These are phyloP conservation scores for Ormyrus rosae DNA, from an alignment of 2,888 invertebrate genomes.

Conservation along the genomic window DNA sequence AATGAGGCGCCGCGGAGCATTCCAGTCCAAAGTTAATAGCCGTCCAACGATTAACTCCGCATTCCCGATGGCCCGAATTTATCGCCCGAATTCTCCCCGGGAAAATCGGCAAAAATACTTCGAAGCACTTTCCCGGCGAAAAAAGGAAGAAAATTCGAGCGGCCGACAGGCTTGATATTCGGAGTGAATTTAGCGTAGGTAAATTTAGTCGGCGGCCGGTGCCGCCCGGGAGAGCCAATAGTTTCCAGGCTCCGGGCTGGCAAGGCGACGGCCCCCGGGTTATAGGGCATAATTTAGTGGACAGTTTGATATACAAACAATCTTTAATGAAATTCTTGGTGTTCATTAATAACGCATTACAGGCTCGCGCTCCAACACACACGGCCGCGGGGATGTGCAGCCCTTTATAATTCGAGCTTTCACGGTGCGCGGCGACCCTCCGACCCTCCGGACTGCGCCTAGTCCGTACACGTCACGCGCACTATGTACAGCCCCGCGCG, in stretches of 20 bases:
- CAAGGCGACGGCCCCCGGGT: slow-evolving; percentile 62
- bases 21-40: slow-evolving; percentile 74
- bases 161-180: slow-evolving; percentile 3
- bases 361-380: slow-evolving; percentile 64
- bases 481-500: neutral
- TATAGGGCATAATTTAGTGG: slow-evolving; percentile 79
- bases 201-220: slow-evolving; percentile 28
- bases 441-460: neutral
- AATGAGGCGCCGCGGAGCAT: slow-evolving; percentile 72
- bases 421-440: neutral
- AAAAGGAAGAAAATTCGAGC: neutral
- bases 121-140: neutral
- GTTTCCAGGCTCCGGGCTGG: slow-evolving; percentile 2
- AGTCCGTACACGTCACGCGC: neutral
- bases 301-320: slow-evolving; percentile 81
- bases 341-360: slow-evolving; percentile 83
- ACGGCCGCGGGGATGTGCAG: slow-evolving; percentile 15
- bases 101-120: neutral
- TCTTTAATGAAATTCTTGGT: slow-evolving; percentile 83
- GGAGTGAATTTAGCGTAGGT: slow-evolving; percentile 33
- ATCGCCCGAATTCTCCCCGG: neutral
- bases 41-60: slow-evolving; percentile 72
- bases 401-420: slow-evolving; percentile 62
- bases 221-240: slow-evolving; percentile 22
- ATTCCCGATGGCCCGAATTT: neutral